phyloP scores from a whole-genome alignment of 1,140 invertebrate species.

The Zaprionus tsacasi region DNA sequence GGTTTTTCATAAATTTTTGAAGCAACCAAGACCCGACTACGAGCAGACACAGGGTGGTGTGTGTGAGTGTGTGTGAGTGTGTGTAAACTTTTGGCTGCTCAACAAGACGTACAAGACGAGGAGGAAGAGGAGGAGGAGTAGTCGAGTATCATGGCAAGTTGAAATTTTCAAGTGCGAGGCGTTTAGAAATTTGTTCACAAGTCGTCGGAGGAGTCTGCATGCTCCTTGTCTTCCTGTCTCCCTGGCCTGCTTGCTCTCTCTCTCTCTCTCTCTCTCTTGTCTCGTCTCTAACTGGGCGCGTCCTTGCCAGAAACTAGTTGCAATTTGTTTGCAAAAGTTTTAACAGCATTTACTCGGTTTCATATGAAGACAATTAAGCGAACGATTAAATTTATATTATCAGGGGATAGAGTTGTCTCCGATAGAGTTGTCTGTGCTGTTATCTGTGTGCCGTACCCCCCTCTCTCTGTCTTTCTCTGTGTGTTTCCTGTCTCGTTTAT shows the following conservation, averaged over 20 bases:
- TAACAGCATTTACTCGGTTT: constrained; percentile 81
- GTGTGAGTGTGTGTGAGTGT: constrained; percentile 23
- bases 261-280: background rate
- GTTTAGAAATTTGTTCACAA: constrained; percentile 73
- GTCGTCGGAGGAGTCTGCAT: constrained; percentile 32
- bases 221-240: background rate
- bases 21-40: constrained; percentile 32
- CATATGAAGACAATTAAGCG: constrained; percentile 81
- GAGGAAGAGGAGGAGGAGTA: constrained; percentile 3
- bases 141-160: constrained; percentile 69
- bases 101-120: constrained; percentile 52
- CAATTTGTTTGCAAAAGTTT: constrained; percentile 81
- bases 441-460: constrained; percentile 1
- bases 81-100: constrained; percentile 61
- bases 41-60: constrained; percentile 26
- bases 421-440: constrained; percentile 6
- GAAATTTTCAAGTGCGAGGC: constrained; percentile 66
- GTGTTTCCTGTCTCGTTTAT: constrained; percentile 1
- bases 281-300: constrained; percentile 16
- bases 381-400: constrained; percentile 83
- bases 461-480: background rate
- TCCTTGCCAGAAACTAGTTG: constrained; percentile 65
- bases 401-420: constrained; percentile 59
- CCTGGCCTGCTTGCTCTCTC: background rate
- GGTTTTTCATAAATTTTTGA: constrained; percentile 75